These are phyloP conservation scores for Polymixis lichenea DNA, from an alignment of 2,888 invertebrate species.

Conservation along the genomic window DNA sequence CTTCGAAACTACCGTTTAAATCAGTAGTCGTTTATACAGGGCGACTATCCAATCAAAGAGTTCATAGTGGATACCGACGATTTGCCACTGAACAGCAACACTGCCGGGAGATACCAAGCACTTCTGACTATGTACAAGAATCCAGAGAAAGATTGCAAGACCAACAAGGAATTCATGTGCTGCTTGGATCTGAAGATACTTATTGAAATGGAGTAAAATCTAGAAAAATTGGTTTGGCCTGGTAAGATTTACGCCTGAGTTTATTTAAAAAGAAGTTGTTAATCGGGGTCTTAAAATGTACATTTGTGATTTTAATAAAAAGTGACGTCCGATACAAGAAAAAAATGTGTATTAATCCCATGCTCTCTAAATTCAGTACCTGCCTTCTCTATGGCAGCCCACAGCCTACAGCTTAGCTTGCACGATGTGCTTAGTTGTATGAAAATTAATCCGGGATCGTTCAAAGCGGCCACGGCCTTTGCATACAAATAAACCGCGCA, in stretches of 20 bases:
- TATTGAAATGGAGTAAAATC: constrained; percentile 68
- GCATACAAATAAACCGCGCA: neutral
- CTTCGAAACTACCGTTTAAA: neutral
- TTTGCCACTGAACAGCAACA: constrained; percentile 73
- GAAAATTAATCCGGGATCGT: neutral
- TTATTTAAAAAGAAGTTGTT: neutral
- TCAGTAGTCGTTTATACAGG: constrained; percentile 65
- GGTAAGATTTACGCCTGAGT: neutral
- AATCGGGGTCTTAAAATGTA: neutral
- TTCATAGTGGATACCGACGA: constrained; percentile 71
- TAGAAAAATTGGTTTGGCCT: neutral
- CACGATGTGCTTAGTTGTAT: neutral
- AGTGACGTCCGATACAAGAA: neutral
- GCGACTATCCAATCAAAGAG: constrained; percentile 70
- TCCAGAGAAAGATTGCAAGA: constrained; percentile 68
- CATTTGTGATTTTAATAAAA: constrained; percentile 30
- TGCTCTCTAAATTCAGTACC: neutral
- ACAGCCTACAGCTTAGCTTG: no score
- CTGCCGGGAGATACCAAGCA: constrained; percentile 73
- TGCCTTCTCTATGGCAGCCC: no score
- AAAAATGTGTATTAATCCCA: constrained; percentile 2
- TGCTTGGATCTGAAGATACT: constrained; percentile 74
- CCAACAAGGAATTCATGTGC: constrained; percentile 65
- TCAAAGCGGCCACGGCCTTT: neutral
- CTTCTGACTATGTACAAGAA: constrained; percentile 70